Base-by-base conservation (phyloP, 2,888 invertebrate species). In the Torymus auratus region DNA sequence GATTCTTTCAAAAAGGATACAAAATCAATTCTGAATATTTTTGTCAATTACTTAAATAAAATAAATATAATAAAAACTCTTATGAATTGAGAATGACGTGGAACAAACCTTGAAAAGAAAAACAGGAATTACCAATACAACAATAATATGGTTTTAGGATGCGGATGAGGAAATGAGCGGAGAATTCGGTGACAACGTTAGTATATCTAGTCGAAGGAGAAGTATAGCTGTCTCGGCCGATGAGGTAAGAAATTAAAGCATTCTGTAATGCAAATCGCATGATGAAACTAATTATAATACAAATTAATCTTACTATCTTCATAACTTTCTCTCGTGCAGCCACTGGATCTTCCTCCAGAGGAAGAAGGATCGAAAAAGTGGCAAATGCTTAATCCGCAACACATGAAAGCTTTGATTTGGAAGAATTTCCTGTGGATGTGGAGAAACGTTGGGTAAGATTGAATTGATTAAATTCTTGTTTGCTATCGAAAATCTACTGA, bases 401-500 rank as follows among this genome's bases (percentile, higher is more conserved):
- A 96, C 86, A 95, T 96, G 94, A 94, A 94, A 85, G 96, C 97
- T 0, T 91, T 97, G 23, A 93, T 97, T 65, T 96, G 97, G 96
- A 97, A 97, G 90, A 97, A 97, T 89, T 95, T 96, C 87, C 92
- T 96, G 73, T 96, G 96, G 94, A 94, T 97, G 93, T 94, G 95
- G 92, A 93, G 97, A 86, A 97, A 97, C 91, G 94, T 95, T 83
- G 95, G 95, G 96, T 96, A 89, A 92, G 92, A 53, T 13, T 28
- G 28, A 28, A 28, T 28, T 28, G 28, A 28, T 28, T 28, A 28
- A 28, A 28, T 28, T 28, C 28, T 7, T 28, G 28, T 28, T 28
- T 28, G 28, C 28, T 28, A 28, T 2, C 28, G 28, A 28, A 28
- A 28, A 28, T 28, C 28, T 28, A 28, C 28, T 5, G 28, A 28